Base-by-base conservation (phyloP, 1,140 invertebrate species). In the Galendromus occidentalis region DNA sequence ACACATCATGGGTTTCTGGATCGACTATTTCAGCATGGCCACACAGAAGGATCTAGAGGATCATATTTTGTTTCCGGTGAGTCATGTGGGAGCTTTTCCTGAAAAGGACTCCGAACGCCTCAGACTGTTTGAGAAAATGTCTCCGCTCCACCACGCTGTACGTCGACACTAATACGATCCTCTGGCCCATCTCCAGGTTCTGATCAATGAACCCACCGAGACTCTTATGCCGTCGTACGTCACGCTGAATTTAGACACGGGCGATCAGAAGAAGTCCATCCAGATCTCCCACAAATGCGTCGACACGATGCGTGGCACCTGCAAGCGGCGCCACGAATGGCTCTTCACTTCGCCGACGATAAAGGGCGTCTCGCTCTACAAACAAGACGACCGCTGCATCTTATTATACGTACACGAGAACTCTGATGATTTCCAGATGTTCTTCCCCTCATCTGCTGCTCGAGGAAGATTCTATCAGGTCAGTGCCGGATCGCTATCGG, bases 371-470 rank as follows among this genome's bases (percentile, higher is more conserved):
- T 91, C 80, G 81, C 79, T 94, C 45, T 98, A 96, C 75, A 97
- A 96, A 75, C 81, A 92, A 64, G 94, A 98, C 75, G 88, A 93
- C 72, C 79, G 93, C 14, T 95, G 92, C 66, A 80, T 98, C 1
- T 98, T 97, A 76, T 79, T 99, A 0, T 99, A 98, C 75, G 94
- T 98, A 25, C 88, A 94, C 75, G 87, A 96, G 74, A 97, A 97
- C 73, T 96, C 91, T 7, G 91, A 96, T 74, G 93, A 97, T 78
- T 98, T 98, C 78, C 94, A 98, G 82, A 93, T 98, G 78, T 97
- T 88, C 74, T 87, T 99, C 69, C 91, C 95, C 12, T 96, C 91
- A 0, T 82, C 85, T 55, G 70, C 82, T 47, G 89, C 87, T 75
- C 80, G 92, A 67, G 83, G 89, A 74, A 82, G 84, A 71, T 88